Percentiles rank a stretch among this genome's conserved stretches.
Evolutionary conservation across 2,113 vertebrate species (phyloP).

Genomic region (Lota lota): DNA sequence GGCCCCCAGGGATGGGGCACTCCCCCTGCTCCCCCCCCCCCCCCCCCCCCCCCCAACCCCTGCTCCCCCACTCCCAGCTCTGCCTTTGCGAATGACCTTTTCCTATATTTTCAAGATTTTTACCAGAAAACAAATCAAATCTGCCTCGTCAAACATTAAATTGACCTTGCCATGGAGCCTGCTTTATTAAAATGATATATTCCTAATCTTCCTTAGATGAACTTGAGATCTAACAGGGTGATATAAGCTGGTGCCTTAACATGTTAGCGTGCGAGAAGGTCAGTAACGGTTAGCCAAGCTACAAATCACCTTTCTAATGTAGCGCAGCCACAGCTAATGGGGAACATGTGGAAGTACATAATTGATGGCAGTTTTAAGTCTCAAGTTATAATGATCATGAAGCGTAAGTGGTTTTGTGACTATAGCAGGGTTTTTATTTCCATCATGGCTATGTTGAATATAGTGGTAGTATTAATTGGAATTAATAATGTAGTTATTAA

Average conservation of each 20-base stretch:
- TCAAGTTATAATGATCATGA: slow-evolving; percentile 60
- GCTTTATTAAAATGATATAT: slow-evolving; percentile 52
- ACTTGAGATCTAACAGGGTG: slow-evolving; percentile 46
- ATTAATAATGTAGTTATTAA: too few species aligned
- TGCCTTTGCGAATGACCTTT: too few species aligned
- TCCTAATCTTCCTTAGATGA: slow-evolving; percentile 58
- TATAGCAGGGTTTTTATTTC: slow-evolving; percentile 51
- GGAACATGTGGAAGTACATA: slow-evolving; percentile 61
- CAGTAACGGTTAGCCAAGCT: slow-evolving; percentile 46
- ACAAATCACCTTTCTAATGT: slow-evolving; percentile 59
- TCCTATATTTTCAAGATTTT: too few species aligned
- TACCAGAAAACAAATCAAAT: slow-evolving; percentile 29
- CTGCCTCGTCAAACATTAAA: slow-evolving; percentile 43
- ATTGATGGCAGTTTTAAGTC: slow-evolving; percentile 59
- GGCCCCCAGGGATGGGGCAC: too few species aligned
- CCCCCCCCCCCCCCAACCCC: too few species aligned
- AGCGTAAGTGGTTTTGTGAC: slow-evolving; percentile 54
- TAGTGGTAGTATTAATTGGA: too few species aligned
- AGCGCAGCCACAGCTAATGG: slow-evolving; percentile 40
- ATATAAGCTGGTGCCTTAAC: slow-evolving; percentile 33
- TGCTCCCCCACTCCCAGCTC: too few species aligned
- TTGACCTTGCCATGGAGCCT: slow-evolving; percentile 48
- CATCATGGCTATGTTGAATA: too few species aligned
- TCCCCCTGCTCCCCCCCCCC: too few species aligned
- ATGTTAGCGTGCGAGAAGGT: slow-evolving; percentile 35